Evolutionary conservation across 2,113 vertebrate species (phyloP), one percentile per base, ranked within the genome.

Genomic region (Colistium nudipinnis): DNA sequence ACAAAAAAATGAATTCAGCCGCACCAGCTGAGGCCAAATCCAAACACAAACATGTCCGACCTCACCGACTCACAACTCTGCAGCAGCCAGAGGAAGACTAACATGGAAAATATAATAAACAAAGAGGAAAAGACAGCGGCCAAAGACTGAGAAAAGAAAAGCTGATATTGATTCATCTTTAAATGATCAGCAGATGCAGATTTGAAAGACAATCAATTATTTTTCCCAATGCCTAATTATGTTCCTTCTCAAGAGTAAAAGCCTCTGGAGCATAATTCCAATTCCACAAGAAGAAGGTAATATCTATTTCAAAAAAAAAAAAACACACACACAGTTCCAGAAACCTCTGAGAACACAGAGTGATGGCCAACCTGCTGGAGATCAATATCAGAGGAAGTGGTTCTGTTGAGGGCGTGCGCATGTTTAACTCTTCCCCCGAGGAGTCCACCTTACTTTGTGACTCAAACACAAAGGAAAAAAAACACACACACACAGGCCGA

Each of bases 311-410:
- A n/a, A n/a, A n/a, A n/a, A n/a, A n/a, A n/a, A n/a, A n/a, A n/a
- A n/a, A n/a, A n/a, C n/a, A n/a, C n/a, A n/a, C n/a, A n/a, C n/a
- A n/a, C n/a, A n/a, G n/a, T n/a, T n/a, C n/a, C n/a, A n/a, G n/a
- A n/a, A n/a, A n/a, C n/a, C n/a, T n/a, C n/a, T n/a, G n/a, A n/a
- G n/a, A n/a, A n/a, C n/a, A n/a, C n/a, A n/a, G n/a, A n/a, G n/a
- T n/a, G n/a, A n/a, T n/a, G n/a, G n/a, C 48, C 27, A 24, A 47
- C 44, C 45, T 81, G 62, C 65, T 80, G 71, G 82, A 71, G 80
- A 84, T 76, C 75, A 57, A 74, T 36, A 80, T 62, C 81, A 82
- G 69, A 66, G 61, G 54, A 64, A 62, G 70, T 63, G 80, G 70
- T 74, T 75, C 41, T 62, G 52, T 55, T 74, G 61, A 63, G 49